Evolutionary conservation across 1,140 invertebrate genomes (phyloP), one percentile per base, ranked within the genome.

Genomic region (Drosophila kohkoa): DNA sequence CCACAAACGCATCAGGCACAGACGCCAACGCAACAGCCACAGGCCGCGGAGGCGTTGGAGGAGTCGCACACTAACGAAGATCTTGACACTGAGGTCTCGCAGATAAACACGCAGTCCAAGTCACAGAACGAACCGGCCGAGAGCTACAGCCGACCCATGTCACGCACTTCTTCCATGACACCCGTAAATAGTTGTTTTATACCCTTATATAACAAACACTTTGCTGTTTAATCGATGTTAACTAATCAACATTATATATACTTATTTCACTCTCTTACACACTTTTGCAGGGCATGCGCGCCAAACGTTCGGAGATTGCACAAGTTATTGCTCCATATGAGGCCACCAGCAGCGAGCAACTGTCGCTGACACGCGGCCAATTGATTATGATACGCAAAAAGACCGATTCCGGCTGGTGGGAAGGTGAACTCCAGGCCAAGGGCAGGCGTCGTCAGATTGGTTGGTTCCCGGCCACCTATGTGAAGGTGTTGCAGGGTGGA

Each of bases 381-480:
- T 93, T 99, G 51, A 96, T 99, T 52, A 97, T 98, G 94, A 97
- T 99, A 11, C 94, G 98, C 10, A 99, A 99, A 93, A 99, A 99
- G 92, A 98, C 97, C 6, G 96, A 97, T 60, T 97, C 97, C 75
- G 98, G 98, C 16, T 99, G 99, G 99, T 99, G 99, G 99, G 99
- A 99, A 94, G 99, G 99, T 51, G 99, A 99, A 93, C 93, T 99
- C 25, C 98, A 99, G 94, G 98, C 97, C 10, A 98, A 98, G 93
- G 98, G 98, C n/a, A 96, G 98, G 78, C 98, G 98, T 90, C 94
- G 97, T 58, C 97, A 99, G 93, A 96, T 99, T 62, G 98, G 98
- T 3, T 99, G 98, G 98, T 99, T 99, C 92, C 98, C 98, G 6
- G 98, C 98, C 16, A 98, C 97, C 52, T 99, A 99, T 92, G 98